Base-by-base conservation (phyloP, 2,797 vertebrate genomes). In the Eulemur mongoz region DNA sequence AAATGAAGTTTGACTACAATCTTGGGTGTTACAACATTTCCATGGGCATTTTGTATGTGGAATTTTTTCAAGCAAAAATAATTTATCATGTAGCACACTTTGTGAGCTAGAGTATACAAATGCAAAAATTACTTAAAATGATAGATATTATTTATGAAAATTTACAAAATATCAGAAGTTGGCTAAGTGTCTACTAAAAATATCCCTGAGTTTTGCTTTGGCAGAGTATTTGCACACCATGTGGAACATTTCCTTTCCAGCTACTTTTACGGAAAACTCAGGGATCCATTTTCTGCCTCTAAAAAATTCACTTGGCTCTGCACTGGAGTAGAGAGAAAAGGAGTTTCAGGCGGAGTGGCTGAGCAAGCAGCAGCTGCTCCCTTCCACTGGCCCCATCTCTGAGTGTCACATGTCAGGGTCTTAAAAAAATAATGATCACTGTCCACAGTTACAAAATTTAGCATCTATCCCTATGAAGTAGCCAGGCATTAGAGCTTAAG, bases 291-390 rank as follows among this genome's bases (percentile, higher is more conserved):
- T 87, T 83, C 50, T 73, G 18, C n/a, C 17, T 13, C 70, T 59
- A 45, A 94, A 89, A 3, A 30, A 95, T 32, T 59, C 35, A 3
- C 43, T 97, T 50, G 18, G n/a, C 14, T 30, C 20, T 54, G 59
- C 0, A 0, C 48, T 27, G 11, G 32, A 18, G n/a, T 35, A 25
- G 40, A 65, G 65, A 80, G 32, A 30, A 43, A 79, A 50, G n/a
- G n/a, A 38, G 10, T 81, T 83, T 1, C 70, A 76, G 91, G 48
- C 11, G 76, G 25, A 23, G 0, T 0, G 63, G 2, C 2, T 50
- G 70, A 97, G 78, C 50, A 0, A 14, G 94, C 98, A 91, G 94
- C 97, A 97, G 78, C 90, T 89, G 89, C 97, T 98, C n/a, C 83
- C 40, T 40, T 80, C 45, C 0, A 18, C 81, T 61, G 88, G 40